phyloP scores from a whole-genome alignment of 2,888 invertebrate genomes.

The Eutolmus rufibarbis region DNA sequence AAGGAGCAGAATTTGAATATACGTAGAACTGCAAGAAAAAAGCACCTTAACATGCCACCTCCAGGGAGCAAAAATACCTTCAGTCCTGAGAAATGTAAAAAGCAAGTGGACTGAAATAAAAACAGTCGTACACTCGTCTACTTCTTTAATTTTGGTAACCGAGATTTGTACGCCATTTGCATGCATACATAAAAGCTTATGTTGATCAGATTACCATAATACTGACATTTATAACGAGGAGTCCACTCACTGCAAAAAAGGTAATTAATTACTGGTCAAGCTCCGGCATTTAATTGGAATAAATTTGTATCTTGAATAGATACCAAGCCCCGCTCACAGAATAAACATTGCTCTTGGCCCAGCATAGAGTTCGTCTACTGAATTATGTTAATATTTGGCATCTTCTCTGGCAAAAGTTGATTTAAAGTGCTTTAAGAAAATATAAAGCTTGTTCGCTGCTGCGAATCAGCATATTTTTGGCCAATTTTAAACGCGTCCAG shows the following conservation, averaged over 20 bases:
- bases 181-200: conserved; percentile 22
- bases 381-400: conserved; percentile 29
- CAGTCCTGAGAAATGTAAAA: background rate
- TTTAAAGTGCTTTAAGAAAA: conserved; percentile 4
- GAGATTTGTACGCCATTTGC: background rate
- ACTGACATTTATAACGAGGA: conserved; percentile 23
- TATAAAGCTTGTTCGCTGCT: background rate
- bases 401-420: conserved; percentile 3
- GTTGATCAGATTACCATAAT: conserved; percentile 32
- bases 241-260: conserved; percentile 2
- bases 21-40: background rate
- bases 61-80: background rate
- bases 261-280: conserved; percentile 26
- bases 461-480: conserved; percentile 1
- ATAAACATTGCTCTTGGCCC: background rate
- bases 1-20: background rate
- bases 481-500: background rate
- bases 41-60: background rate
- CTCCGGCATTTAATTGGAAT: conserved; percentile 20
- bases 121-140: background rate
- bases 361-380: background rate
- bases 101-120: background rate
- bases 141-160: background rate
- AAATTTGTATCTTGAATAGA: conserved; percentile 30
- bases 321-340: background rate